phyloP scores from a whole-genome alignment of 2,888 invertebrate genomes.

The Taphrorychus bicolor region DNA sequence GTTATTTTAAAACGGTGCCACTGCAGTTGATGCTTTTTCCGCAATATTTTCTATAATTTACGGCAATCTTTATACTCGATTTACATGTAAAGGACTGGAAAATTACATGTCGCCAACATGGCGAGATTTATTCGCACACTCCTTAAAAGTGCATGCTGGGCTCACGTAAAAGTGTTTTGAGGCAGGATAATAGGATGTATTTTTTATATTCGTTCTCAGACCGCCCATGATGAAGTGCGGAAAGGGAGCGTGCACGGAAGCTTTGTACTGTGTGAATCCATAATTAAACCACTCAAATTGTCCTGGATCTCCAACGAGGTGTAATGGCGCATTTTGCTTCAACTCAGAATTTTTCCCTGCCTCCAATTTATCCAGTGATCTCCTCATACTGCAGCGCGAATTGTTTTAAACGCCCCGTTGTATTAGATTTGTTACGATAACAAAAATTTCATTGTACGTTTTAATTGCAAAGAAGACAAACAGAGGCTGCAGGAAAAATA shows the following conservation, averaged over 20 bases:
- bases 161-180: constrained; percentile 11
- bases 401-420: not conserved
- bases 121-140: constrained; percentile 11
- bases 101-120: constrained; percentile 19
- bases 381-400: not conserved
- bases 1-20: constrained; percentile 5
- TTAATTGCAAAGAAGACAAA: too few species aligned
- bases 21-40: not conserved
- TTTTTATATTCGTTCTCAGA: constrained; percentile 3
- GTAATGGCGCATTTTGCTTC: not conserved
- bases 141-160: constrained; percentile 10
- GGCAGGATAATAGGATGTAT: constrained; percentile 8
- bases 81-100: constrained; percentile 20
- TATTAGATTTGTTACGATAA: not conserved
- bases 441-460: too few species aligned
- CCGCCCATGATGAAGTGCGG: constrained; percentile 10
- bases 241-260: constrained; percentile 5
- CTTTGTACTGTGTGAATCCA: not conserved
- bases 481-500: too few species aligned
- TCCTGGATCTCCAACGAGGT: not conserved
- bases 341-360: not conserved
- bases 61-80: constrained; percentile 11
- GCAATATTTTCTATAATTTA: constrained; percentile 6
- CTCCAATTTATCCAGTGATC: not conserved
- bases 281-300: not conserved